Conservation (phyloP, 2,797 vertebrate genomes). For the Spheniscus humboldti region DNA sequence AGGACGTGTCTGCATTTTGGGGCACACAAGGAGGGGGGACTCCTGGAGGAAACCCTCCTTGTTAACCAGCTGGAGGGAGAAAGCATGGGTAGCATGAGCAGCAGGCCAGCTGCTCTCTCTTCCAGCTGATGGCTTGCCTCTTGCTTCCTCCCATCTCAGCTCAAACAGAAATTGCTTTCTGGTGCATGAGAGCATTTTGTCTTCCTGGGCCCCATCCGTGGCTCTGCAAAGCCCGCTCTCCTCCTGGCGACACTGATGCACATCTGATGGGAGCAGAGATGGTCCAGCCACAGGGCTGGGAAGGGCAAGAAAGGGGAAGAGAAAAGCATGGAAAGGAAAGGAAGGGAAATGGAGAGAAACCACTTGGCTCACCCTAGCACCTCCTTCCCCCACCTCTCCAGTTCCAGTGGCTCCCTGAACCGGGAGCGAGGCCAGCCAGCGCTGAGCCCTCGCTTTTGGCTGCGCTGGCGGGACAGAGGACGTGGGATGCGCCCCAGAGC, state of each 20-base stretch:
- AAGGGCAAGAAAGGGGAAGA: background rate
- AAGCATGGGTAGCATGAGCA: background rate
- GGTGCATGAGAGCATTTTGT: background rate
- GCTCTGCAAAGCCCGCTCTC: background rate
- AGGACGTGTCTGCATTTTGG: background rate
- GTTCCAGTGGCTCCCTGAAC: background rate
- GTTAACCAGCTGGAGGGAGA: background rate
- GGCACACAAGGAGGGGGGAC: rapidly evolving
- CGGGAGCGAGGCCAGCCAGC: rapidly evolving
- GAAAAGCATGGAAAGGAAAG: background rate
- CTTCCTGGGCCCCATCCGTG: rapidly evolving
- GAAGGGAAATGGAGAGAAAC: background rate
- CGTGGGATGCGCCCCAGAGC: background rate
- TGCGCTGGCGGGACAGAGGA: background rate
- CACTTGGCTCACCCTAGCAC: background rate
- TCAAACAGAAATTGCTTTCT: background rate
- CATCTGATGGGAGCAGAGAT: background rate
- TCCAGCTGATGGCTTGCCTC: background rate
- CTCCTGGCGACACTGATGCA: background rate
- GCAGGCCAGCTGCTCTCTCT: background rate
- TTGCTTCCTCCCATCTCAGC: background rate
- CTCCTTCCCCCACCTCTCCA: background rate
- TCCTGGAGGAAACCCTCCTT: background rate
- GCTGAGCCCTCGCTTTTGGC: rapidly evolving
- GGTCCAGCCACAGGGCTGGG: background rate